Evolutionary conservation across 1,140 invertebrate species (phyloP), one percentile per base, ranked within the genome.

Genomic region (Listronotus oregonensis): DNA sequence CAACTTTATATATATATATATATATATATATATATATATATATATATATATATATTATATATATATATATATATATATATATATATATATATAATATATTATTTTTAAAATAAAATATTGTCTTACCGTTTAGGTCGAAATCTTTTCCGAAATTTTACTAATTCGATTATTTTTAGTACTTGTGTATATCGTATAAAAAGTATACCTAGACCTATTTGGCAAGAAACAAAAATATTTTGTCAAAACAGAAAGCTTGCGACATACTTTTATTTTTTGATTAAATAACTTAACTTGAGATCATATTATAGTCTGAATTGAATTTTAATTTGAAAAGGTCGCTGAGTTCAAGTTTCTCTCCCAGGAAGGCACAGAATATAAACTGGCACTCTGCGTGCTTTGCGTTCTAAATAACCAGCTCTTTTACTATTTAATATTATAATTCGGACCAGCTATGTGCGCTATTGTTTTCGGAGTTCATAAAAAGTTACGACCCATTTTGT

Each of bases 341-440:
- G 51, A 56, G 61, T 51, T 64, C 61, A 31, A 64, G 39, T 17
- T 14, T 64, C 52, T 62, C 59, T 56, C 50, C 37, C 12, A 59
- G 54, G 49, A 34, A 40, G 52, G 47, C 60, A 40, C 57, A 43
- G 68, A 70, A 70, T 70, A 67, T 66, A 65, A 70, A 64, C 60
- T 34, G 68, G 43, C 47, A 46, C 40, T 40, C 46, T 68, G 58
- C 69, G 69, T 71, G 69, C 69, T 59, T 62, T 55, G 69, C 66
- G 51, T 68, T 63, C 50, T 67, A 71, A 71, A 71, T 71, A 46
- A 34, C 57, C 52, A 34, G 39, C 49, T 14, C 52, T 55, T 64
- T 64, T 42, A 18, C 61, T 60, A 67, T 68, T 71, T 63, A 68
- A 68, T 71, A 71, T 71, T 71, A 71, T 71, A 71, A 71, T 71